A percentile compares a stretch with the other conserved stretches of the same genome.
phyloP scores from a whole-genome alignment of 2,888 invertebrate genomes.

The Griposia aprilina region DNA sequence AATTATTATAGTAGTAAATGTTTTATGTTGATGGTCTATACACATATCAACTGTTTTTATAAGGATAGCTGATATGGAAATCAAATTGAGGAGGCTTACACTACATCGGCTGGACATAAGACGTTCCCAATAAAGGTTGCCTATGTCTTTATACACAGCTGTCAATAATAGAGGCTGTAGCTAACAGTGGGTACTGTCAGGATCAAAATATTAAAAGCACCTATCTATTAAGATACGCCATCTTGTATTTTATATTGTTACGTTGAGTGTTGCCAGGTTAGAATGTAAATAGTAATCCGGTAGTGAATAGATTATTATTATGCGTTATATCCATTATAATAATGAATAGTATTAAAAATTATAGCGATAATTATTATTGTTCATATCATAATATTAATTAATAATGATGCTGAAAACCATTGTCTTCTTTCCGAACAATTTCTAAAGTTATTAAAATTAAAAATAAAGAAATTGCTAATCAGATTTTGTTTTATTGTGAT shows the following conservation, averaged over 20 bases:
- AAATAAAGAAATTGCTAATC: conserved; percentile 91
- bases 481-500: conserved; percentile 79
- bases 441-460: conserved; percentile 93
- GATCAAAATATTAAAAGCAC: conserved; percentile 76
- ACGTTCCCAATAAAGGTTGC: neutral
- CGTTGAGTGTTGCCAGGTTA: conserved; percentile 78
- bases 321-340: conserved; percentile 88
- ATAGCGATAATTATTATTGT: conserved; percentile 91
- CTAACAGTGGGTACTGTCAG: conserved; percentile 5
- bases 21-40: neutral
- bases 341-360: conserved; percentile 85
- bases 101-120: conserved; percentile 22
- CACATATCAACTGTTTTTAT: conserved; percentile 8
- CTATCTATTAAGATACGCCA: conserved; percentile 72
- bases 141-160: conserved; percentile 34
- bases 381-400: conserved; percentile 93
- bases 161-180: neutral
- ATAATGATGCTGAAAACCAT: conserved; percentile 90
- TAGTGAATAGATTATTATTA: conserved; percentile 85
- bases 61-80: neutral
- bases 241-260: conserved; percentile 79
- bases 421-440: conserved; percentile 94
- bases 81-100: neutral
- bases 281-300: conserved; percentile 83
- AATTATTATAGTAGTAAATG: neutral